Evolutionary conservation across 2,888 invertebrate genomes (phyloP).

Genomic region (Mimachlamys varia): DNA sequence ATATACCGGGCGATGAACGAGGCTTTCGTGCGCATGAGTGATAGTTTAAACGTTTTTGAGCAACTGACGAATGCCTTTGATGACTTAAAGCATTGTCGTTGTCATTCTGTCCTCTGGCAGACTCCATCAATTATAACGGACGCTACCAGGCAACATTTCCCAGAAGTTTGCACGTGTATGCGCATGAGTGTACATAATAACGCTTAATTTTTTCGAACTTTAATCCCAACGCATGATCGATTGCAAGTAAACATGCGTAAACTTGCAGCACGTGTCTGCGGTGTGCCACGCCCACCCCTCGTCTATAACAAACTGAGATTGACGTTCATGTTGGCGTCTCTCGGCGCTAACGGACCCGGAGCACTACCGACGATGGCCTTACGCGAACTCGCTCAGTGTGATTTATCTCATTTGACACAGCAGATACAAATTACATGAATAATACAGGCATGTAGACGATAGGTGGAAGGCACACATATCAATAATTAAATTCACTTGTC

Average conservation of each 20-base stretch:
- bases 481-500: not conserved
- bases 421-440: slow-evolving; percentile 33
- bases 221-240: not conserved
- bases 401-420: slow-evolving; percentile 7
- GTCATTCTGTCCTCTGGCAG: not conserved
- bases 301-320: not conserved
- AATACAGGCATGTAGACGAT: not conserved
- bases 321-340: not conserved
- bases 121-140: not conserved
- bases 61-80: not conserved
- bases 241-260: not conserved
- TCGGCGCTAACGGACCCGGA: not conserved
- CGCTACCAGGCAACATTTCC: not conserved
- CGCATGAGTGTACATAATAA: not conserved
- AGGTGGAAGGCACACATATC: slow-evolving; percentile 14
- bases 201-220: not conserved
- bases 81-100: not conserved
- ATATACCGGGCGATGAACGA: not conserved
- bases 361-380: slow-evolving; percentile 1
- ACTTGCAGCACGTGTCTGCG: not conserved
- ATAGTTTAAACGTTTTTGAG: not conserved
- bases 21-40: not conserved
- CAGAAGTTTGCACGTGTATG: not conserved
- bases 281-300: not conserved
- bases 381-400: not conserved